phyloP scores from a whole-genome alignment of 2,113 vertebrate species.

The Chiloscyllium plagiosum region DNA sequence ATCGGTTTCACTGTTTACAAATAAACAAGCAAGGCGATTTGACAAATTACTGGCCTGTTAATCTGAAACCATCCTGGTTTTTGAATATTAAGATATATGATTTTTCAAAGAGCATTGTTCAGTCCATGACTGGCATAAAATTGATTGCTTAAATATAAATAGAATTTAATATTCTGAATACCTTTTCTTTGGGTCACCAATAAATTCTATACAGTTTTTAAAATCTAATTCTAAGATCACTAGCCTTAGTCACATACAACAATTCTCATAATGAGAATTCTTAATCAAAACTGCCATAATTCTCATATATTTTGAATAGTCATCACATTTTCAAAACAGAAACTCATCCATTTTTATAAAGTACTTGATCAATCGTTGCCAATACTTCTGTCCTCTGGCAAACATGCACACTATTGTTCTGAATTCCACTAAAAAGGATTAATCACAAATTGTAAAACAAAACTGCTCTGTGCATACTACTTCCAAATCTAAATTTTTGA shows the following conservation, averaged over 20 bases:
- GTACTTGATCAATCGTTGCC: neutral
- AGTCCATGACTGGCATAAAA: neutral
- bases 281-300: neutral
- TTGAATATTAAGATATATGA: neutral
- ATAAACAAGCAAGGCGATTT: neutral
- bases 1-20: neutral
- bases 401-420: neutral
- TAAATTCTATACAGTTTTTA: neutral
- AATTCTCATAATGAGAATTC: neutral
- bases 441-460: slow-evolving; percentile 12
- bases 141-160: neutral
- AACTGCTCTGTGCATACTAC: neutral
- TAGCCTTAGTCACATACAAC: neutral
- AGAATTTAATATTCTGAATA: slow-evolving; percentile 1
- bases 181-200: neutral
- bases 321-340: neutral
- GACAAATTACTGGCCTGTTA: neutral
- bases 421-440: neutral
- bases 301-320: neutral
- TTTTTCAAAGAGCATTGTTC: neutral
- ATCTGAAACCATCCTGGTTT: neutral
- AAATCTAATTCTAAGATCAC: neutral
- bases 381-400: neutral
- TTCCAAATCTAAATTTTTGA: neutral
- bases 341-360: neutral